Percentiles rank a stretch among this genome's conserved stretches.
phyloP scores from a whole-genome alignment of 2,113 vertebrate genomes.

The Zosterops borbonicus region DNA sequence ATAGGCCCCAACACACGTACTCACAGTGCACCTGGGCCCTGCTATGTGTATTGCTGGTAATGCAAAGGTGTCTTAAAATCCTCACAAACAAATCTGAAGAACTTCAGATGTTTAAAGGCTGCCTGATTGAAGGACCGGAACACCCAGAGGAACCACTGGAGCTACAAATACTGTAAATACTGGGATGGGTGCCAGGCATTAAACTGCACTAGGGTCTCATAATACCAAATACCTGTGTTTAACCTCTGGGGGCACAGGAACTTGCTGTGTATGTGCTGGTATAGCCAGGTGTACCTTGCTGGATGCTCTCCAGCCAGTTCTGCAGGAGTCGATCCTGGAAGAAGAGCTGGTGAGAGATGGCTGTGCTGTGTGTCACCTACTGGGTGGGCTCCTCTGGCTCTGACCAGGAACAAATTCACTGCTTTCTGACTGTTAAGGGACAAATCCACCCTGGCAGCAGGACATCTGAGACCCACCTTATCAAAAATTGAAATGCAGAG shows the following conservation, averaged over 20 bases:
- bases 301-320: neutral
- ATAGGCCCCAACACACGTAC: neutral
- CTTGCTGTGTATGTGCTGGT: neutral
- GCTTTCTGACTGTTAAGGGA: neutral
- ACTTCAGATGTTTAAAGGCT: neutral
- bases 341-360: neutral
- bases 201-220: neutral
- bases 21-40: neutral
- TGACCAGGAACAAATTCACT: neutral
- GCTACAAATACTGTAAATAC: neutral
- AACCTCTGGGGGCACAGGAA: neutral
- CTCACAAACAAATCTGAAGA: neutral
- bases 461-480: neutral
- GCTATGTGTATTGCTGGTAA: neutral
- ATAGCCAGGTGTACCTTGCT: neutral
- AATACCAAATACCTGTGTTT: neutral
- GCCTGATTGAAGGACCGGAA: neutral
- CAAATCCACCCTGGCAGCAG: neutral
- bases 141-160: neutral
- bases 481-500: neutral
- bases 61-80: neutral
- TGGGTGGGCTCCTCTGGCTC: neutral
- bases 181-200: neutral
- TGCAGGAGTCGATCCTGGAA: rapidly evolving
- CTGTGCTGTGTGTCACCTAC: neutral